A percentile compares a stretch with the other conserved stretches of the same genome.
These are phyloP conservation scores for Lepidochitona cinerea DNA, from an alignment of 2,888 invertebrate genomes.

Conservation along the genomic window DNA sequence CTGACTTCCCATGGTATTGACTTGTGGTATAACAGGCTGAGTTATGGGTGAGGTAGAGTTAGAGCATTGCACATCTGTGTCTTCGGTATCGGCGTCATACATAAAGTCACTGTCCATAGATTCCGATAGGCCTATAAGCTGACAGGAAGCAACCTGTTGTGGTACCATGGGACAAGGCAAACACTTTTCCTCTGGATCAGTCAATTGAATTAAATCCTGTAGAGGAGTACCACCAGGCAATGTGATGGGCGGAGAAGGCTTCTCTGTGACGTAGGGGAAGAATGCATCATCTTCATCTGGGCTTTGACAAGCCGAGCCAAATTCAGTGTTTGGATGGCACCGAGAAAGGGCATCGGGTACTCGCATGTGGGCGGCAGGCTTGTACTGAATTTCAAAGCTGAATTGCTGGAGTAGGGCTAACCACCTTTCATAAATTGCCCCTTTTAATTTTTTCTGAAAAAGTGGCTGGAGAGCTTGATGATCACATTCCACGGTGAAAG, in stretches of 20 bases:
- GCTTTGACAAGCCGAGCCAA: neutral
- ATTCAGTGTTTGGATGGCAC: neutral
- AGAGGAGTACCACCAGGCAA: neutral
- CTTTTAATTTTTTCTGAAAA: neutral
- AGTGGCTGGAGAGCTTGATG: constrained; percentile 1
- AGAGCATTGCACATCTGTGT: too few relatives aligned
- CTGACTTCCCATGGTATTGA: too few relatives aligned
- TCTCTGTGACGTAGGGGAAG: constrained; percentile 6
- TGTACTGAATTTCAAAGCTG: constrained; percentile 1
- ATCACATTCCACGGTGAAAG: constrained; percentile 1
- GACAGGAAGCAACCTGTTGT: neutral
- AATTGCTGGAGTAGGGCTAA: neutral
- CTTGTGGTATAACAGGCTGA: too few relatives aligned
- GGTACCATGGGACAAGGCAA: neutral
- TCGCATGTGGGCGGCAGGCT: neutral
- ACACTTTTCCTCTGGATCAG: neutral
- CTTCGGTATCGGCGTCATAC: constrained; percentile 6
- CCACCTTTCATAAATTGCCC: constrained; percentile 3
- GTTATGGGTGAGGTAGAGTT: too few relatives aligned
- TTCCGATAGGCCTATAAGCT: neutral
- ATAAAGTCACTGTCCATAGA: neutral
- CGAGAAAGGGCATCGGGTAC: neutral
- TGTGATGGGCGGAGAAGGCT: neutral
- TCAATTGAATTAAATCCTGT: neutral
- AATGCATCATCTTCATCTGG: constrained; percentile 7